Evolutionary conservation across 2,888 invertebrate species (phyloP), one percentile per base, ranked within the genome.

Genomic region (Drosophila mimetica): DNA sequence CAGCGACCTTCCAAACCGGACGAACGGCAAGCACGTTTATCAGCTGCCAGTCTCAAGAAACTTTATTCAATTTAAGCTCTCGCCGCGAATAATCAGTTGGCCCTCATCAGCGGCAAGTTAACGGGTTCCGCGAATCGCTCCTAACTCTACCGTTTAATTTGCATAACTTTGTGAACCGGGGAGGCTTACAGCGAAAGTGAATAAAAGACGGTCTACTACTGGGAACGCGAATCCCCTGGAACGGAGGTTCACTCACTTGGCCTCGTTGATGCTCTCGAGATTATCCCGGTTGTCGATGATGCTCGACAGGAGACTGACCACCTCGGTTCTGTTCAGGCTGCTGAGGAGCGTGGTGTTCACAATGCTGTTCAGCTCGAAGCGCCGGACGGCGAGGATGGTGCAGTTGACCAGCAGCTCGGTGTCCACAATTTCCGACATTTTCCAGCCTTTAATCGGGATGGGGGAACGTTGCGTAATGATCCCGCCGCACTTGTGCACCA

Each of bases 401-500:
- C 91, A 91, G 71, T 91, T 91, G 52, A 90, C 88, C 67, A 91
- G 67, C 52, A 91, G 74, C 67, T 90, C 90, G 5, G 90, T 91
- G 74, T 91, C 90, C 63, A 91, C 89, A 72, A 84, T 84, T 74
- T 91, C 91, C 60, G 91, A 89, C 91, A 91, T 91, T 74, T 76
- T 83, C 16, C 54, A 8, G 4, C n/a, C 16, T 30, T 11, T 30
- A 7, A 13, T 30, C 30, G 7, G 28, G 46, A 16, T 30, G 13
- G 6, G 1, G 30, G 16, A 6, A 37, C 28, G 59, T 73, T 77
- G 54, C 72, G 73, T 74, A 81, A 76, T 70, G 52, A 41, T 51
- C n/a, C 36, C 28, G 47, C 16, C 16, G 44, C 39, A 71, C 67
- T 82, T 69, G 64, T 69, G 64, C 72, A 59, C 58, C 58, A 53